These are phyloP conservation scores for Planiliza haematocheilus DNA, from an alignment of 2,113 vertebrate species.

Conservation along the genomic window DNA sequence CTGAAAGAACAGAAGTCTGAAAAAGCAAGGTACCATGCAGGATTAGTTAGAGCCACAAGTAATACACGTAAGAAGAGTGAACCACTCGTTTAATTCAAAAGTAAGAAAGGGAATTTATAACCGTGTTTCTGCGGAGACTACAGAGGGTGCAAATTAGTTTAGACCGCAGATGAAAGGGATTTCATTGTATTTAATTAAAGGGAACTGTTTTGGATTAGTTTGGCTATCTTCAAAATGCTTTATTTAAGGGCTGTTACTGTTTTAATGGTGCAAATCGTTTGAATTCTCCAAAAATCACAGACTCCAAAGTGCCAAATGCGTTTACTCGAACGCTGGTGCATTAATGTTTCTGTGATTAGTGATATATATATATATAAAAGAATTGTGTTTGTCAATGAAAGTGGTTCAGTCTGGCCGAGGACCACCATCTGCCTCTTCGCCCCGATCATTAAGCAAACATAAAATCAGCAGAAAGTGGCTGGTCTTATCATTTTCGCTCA, in stretches of 20 bases:
- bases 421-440: slow-evolving; percentile 17
- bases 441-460: slow-evolving; percentile 15
- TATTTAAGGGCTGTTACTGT: not conserved
- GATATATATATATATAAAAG: not conserved
- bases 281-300: not conserved
- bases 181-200: not conserved
- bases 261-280: not conserved
- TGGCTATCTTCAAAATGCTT: not conserved
- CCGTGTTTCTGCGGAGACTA: not conserved
- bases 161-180: not conserved
- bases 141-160: not conserved
- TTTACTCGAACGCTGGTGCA: not conserved
- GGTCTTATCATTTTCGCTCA: slow-evolving; percentile 10
- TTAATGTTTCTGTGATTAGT: not conserved
- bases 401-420: slow-evolving; percentile 28
- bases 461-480: slow-evolving; percentile 12
- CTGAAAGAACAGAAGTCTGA: too few relatives aligned
- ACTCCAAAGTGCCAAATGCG: not conserved
- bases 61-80: not conserved
- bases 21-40: too few relatives aligned
- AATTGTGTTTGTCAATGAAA: slow-evolving; percentile 16
- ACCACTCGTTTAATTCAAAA: not conserved
- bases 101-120: not conserved
- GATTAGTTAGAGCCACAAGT: too few relatives aligned
- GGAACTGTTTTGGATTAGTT: too few relatives aligned